Evolutionary conservation across 2,797 vertebrate species (phyloP).

Genomic region (Muscicapa striata): DNA sequence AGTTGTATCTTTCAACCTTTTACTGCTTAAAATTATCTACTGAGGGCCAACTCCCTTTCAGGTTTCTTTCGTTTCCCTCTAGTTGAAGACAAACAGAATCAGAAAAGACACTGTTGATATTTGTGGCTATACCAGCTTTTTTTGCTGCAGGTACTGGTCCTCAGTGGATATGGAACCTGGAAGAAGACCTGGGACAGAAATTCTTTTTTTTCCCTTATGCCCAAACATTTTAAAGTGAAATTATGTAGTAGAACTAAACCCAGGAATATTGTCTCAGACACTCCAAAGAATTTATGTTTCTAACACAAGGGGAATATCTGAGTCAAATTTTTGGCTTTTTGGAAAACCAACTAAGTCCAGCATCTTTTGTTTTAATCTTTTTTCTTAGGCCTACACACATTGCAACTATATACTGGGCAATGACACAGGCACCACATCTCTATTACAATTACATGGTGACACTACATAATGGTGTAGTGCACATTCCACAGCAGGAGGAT

Average conservation of each 20-base stretch:
- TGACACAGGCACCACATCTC: not conserved
- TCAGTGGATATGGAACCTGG: not conserved
- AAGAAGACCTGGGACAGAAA: not conserved
- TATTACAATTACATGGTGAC: accelerated
- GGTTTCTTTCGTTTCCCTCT: not conserved
- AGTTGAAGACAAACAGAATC: not conserved
- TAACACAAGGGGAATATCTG: not conserved
- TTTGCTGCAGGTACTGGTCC: not conserved
- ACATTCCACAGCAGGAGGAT: not conserved
- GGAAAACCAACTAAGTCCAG: not conserved
- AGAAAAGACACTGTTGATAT: not conserved
- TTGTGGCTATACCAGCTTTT: not conserved
- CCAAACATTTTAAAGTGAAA: not conserved
- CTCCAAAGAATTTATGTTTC: not conserved
- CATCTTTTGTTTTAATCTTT: not conserved
- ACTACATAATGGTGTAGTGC: accelerated
- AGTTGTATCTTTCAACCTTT: not conserved
- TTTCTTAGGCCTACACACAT: not conserved
- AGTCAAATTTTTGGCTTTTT: not conserved
- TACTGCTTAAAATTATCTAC: not conserved
- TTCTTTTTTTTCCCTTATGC: not conserved
- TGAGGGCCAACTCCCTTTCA: not conserved
- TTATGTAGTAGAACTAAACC: not conserved
- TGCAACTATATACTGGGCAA: not conserved
- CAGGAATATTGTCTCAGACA: not conserved